A percentile compares a stretch with the other conserved stretches of the same genome.
Evolutionary conservation across 92 coral and sea anemone species (phyloP).

Genomic region (Epizoanthus fatuus): DNA sequence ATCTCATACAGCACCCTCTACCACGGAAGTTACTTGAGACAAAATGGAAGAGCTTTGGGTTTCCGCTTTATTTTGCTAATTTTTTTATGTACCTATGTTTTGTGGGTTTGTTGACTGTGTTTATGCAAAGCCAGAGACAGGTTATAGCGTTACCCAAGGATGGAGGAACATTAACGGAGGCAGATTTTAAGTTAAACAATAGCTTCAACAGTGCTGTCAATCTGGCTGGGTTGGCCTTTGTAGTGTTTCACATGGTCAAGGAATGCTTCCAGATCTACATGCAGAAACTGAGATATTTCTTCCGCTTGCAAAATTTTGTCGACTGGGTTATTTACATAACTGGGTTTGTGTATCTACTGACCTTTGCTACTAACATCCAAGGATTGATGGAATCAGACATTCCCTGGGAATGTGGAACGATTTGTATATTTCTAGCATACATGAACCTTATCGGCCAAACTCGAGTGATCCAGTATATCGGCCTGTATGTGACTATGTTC

Average conservation of each 20-base stretch:
- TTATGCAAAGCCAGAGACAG: slow-evolving; percentile 41
- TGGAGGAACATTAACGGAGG: not conserved
- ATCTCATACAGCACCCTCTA: slow-evolving; percentile 58
- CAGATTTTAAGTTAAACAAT: slow-evolving; percentile 15
- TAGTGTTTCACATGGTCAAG: not conserved
- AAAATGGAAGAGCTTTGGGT: not conserved
- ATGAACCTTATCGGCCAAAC: too few species aligned
- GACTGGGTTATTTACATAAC: slow-evolving; percentile 58
- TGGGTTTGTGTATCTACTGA: slow-evolving; percentile 66
- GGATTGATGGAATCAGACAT: too few species aligned
- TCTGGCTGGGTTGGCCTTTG: slow-evolving; percentile 51
- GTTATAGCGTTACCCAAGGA: not conserved
- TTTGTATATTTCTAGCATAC: too few species aligned
- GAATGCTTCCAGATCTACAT: too few species aligned
- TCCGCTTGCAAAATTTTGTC: too few species aligned
- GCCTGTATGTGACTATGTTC: too few species aligned
- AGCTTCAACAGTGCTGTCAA: slow-evolving; percentile 42
- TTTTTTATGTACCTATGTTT: slow-evolving; percentile 60
- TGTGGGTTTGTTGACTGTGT: not conserved
- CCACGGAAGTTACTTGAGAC: slow-evolving; percentile 66
- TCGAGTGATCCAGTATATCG: too few species aligned
- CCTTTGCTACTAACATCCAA: slow-evolving; percentile 18
- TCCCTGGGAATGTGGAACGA: too few species aligned
- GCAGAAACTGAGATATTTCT: too few species aligned
- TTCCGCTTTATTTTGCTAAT: slow-evolving; percentile 67